Base-by-base conservation (phyloP, 2,888 invertebrate genomes). In the Lasioglossum oenotherae region DNA sequence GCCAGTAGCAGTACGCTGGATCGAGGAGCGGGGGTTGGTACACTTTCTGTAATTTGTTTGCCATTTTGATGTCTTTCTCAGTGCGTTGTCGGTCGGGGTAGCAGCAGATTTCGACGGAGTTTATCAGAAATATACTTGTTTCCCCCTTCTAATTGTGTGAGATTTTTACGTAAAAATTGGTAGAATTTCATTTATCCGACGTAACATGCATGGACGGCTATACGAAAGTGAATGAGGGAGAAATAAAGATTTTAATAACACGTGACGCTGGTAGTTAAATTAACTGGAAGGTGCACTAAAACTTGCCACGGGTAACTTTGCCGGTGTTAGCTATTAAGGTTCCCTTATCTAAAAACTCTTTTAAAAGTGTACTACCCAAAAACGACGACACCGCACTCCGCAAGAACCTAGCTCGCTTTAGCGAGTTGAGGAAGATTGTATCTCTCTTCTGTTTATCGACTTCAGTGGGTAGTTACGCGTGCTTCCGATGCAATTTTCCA, bases 301-400 rank as follows among this genome's bases (percentile, higher is more conserved):
- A 67, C 73, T 81, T 49, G 35, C 76, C 49, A 74, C 64, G 74
- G 69, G 72, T 60, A 87, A 92, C 88, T 92, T 90, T 88, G 81
- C 84, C 88, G 89, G 89, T 89, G 89, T 90, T 82, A 88, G 90
- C 92, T 92, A 92, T 93, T 93, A 93, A 91, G 92, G 89, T 92
- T 87, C 85, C 87, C 91, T 94, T 94, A 94, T 94, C 93, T 92
- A 90, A 91, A 91, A 93, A 92, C 87, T 91, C 90, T 91, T 92
- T 92, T 91, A 92, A 93, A 93, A 92, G 90, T 92, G 90, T 91
- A 92, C 92, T 89, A 87, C 88, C 88, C 86, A 92, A 89, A 92
- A 91, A 91, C 87, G 89, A 90, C 82, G 88, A 89, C 88, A 91
- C 83, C 85, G 83, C 87, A 80, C 67, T 60, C 86, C 82, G 74